phyloP scores from a whole-genome alignment of 2,888 invertebrate genomes.

The Hipparchia semele region DNA sequence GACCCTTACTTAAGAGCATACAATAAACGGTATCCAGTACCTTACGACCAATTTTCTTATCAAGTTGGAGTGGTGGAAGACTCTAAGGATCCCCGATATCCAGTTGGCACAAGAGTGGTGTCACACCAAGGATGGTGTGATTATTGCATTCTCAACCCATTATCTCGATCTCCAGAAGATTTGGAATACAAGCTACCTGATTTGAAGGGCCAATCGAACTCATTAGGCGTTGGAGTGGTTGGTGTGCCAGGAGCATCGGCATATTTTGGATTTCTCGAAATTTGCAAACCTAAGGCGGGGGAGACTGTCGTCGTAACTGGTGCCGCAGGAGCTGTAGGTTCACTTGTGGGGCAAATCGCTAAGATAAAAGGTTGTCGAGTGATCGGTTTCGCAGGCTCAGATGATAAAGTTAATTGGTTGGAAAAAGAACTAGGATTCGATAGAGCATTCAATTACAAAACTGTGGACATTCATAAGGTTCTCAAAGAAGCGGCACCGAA shows the following conservation, averaged over 20 bases:
- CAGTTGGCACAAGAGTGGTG: constrained; percentile 83
- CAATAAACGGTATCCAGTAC: constrained; percentile 42
- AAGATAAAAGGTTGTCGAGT: constrained; percentile 86
- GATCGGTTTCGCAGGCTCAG: constrained; percentile 88
- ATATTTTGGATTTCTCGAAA: constrained; percentile 87
- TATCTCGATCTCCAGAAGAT: constrained; percentile 30
- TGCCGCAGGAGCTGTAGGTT: constrained; percentile 90
- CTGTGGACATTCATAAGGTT: constrained; percentile 73
- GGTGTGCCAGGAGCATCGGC: constrained; percentile 90
- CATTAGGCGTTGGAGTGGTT: constrained; percentile 83
- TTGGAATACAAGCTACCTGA: constrained; percentile 75
- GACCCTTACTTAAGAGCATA: constrained; percentile 56
- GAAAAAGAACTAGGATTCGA: constrained; percentile 86
- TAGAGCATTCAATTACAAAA: constrained; percentile 89
- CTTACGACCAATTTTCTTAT: constrained; percentile 56
- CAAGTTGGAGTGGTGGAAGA: constrained; percentile 77
- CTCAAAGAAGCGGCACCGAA: constrained; percentile 86
- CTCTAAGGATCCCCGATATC: constrained; percentile 83
- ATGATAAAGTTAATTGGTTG: constrained; percentile 88
- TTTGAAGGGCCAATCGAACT: constrained; percentile 75
- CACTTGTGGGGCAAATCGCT: constrained; percentile 89
- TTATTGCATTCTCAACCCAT: constrained; percentile 60
- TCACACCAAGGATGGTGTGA: constrained; percentile 86
- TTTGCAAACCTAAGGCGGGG: constrained; percentile 86
- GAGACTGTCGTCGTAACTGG: constrained; percentile 88